Evolutionary conservation across 2,888 invertebrate species (phyloP).

Genomic region (Ptychoptera albimana): DNA sequence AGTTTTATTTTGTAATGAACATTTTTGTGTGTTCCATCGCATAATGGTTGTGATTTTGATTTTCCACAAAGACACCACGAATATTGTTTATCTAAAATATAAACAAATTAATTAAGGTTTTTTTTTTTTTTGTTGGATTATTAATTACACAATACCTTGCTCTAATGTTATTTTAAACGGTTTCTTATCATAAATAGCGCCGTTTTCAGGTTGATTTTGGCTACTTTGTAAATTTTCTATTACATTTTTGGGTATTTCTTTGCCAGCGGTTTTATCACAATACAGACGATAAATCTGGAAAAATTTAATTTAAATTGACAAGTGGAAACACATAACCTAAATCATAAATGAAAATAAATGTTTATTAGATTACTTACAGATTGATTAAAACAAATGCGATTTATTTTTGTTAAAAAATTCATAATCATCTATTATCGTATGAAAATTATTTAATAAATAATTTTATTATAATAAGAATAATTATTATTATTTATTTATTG

Average conservation of each 20-base stretch:
- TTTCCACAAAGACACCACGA: conserved; percentile 90
- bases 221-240: conserved; percentile 44
- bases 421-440: too few relatives aligned
- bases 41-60: conserved; percentile 83
- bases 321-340: too few relatives aligned
- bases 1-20: conserved; percentile 54
- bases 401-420: too few relatives aligned
- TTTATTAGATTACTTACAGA: too few relatives aligned
- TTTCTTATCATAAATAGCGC: conserved; percentile 71
- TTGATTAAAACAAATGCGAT: too few relatives aligned
- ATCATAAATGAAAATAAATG: too few relatives aligned
- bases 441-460: too few relatives aligned
- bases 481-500: too few relatives aligned
- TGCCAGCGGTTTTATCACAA: not conserved
- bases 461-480: too few relatives aligned
- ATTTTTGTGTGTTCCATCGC: conserved; percentile 83
- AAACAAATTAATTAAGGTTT: conserved; percentile 11
- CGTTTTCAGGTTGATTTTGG: conserved; percentile 48
- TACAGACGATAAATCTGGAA: not conserved
- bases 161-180: conserved; percentile 66
- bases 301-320: not conserved
- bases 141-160: conserved; percentile 32
- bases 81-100: conserved; percentile 31
- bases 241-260: conserved; percentile 49
- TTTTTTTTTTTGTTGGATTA: not conserved